Evolutionary conservation across 2,113 vertebrate genomes (phyloP).

Genomic region (Cyrtonyx montezumae): DNA sequence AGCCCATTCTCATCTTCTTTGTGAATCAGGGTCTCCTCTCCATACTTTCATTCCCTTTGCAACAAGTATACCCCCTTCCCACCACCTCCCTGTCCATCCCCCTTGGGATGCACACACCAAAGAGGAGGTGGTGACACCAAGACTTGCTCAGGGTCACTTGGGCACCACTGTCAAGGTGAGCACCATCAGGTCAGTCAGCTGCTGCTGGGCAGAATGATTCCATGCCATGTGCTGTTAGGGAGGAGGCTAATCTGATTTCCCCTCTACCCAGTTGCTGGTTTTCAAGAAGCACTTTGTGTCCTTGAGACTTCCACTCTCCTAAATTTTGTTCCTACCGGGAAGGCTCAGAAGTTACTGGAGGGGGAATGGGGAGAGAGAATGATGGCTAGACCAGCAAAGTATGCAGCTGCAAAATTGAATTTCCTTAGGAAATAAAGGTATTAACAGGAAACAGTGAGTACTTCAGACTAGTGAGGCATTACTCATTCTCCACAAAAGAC

Average conservation of each 20-base stretch:
- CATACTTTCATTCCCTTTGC: neutral
- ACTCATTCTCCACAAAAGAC: neutral
- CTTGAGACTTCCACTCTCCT: neutral
- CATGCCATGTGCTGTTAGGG: neutral
- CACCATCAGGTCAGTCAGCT: neutral
- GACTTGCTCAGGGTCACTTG: neutral
- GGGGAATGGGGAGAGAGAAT: neutral
- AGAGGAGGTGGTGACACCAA: neutral
- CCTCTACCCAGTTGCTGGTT: neutral
- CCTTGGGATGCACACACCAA: neutral
- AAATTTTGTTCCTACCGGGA: neutral
- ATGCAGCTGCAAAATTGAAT: neutral
- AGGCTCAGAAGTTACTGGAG: neutral
- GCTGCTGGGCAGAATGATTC: neutral
- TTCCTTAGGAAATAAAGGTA: neutral
- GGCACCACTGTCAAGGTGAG: accelerated
- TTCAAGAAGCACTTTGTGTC: neutral
- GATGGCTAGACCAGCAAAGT: neutral
- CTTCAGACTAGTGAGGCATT: neutral
- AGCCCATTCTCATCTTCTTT: neutral
- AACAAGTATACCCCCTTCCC: neutral
- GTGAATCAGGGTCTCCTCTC: neutral
- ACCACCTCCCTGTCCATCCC: accelerated
- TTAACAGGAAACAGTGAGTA: neutral
- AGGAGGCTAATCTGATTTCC: neutral